Conservation (phyloP, 35 echinoderm and acorn worm species). For the Heliocidaris tuberculata region DNA sequence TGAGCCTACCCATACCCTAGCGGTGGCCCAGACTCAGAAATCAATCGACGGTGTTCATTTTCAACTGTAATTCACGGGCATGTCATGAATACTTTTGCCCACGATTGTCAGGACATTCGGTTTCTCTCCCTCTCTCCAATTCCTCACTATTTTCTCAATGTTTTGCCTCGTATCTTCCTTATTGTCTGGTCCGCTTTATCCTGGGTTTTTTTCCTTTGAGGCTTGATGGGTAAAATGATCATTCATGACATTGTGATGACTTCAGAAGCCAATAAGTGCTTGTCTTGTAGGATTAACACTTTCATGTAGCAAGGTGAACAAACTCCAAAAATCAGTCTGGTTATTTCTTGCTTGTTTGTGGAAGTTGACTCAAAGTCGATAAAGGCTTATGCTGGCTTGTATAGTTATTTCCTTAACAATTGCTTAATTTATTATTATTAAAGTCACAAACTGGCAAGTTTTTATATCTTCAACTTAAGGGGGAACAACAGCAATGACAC, state of each 20-base stretch:
- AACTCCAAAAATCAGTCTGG: background rate
- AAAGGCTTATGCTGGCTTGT: background rate
- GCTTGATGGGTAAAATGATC: background rate
- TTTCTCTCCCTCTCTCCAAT: slow-evolving; percentile 6
- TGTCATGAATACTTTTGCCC: slow-evolving; percentile 37
- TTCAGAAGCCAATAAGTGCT: slow-evolving; percentile 16
- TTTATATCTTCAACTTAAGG: background rate
- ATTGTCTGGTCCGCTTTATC: background rate
- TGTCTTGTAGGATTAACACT: background rate
- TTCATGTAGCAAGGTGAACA: background rate
- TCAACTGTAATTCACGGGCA: slow-evolving; percentile 19
- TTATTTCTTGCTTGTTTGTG: background rate
- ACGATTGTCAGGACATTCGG: background rate
- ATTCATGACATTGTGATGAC: background rate
- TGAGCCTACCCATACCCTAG: background rate
- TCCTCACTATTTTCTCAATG: background rate
- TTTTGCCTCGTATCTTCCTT: background rate
- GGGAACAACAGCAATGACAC: background rate
- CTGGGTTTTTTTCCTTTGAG: background rate
- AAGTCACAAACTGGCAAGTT: background rate
- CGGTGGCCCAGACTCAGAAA: background rate
- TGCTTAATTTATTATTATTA: no score
- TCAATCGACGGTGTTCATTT: slow-evolving; percentile 22
- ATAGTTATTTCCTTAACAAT: no score
- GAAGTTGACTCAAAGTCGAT: background rate